Base-by-base conservation (phyloP, 2,888 invertebrate genomes). In the Belgica antarctica region DNA sequence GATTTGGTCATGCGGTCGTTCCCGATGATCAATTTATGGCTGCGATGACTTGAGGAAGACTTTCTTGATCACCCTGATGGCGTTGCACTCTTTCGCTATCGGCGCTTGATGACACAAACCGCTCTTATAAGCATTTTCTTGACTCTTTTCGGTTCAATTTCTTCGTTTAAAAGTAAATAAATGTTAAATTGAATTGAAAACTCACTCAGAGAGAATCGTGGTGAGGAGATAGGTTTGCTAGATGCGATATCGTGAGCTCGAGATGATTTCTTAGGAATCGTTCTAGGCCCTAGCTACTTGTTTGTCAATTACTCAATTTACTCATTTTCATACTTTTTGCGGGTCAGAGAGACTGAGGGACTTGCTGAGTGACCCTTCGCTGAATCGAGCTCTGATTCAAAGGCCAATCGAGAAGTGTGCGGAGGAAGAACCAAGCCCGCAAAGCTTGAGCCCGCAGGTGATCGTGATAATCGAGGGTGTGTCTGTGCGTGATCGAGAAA, bases 201-300 rank as follows among this genome's bases (percentile, higher is more conserved):
- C 65, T 66, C 65, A 66, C 65, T 66, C 65, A 66, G 65, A 52
- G 17, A 52, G 52, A 66, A 65, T 65, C 46, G 36, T 41, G 65
- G 65, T 66, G 65, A 66, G 65, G 52, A 52, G 3, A 41, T 52
- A 17, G 52, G 52, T n/a, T 52, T 52, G 52, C 52, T 52, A 52
- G 52, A 52, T 52, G 52, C 52, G 41, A 41, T 41, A 52, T 52
- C 22, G 52, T 17, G 19, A 46, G 34, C 34, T 31, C 34, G 15
- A 22, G 52, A 52, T 52, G 52, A 17, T 22, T 22, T 19, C 7
- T 52, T 15, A 41, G 41, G 15, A 15, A n/a, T 41, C 41, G 15
- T 15, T 52, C 17, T 2, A 52, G 17, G 22, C 5, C 52, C 52
- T 52, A 52, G 22, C 52, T 52, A 22, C 34, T 31, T 31, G 34